Base-by-base conservation (phyloP, 1,140 invertebrate species). In the Drosophila guanche region DNA sequence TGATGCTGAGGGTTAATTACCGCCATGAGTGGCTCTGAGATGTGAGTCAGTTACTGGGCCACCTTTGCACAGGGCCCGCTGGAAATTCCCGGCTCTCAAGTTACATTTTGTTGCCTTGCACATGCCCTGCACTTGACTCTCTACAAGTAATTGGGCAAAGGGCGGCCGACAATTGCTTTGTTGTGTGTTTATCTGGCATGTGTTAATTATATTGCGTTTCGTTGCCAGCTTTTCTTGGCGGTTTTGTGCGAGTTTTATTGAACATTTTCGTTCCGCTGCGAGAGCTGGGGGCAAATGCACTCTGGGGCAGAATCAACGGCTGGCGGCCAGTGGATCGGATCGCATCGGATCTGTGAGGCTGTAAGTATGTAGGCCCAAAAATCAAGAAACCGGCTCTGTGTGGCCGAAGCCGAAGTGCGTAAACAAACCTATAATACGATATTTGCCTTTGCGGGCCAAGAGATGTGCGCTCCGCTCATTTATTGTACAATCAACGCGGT, bases 141-240 rank as follows among this genome's bases (percentile, higher is more conserved):
- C 33, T 33, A 33, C 58, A 45, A 59, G 65, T 76, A 84, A 84
- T 80, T 84, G 76, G 58, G 55, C 80, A 84, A 84, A 86, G 72
- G 76, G 71, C 76, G 66, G 46, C 68, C 66, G 57, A 23, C 76
- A 73, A 80, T 75, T 69, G 47, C 4, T 4, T 10, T 43, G 59
- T 16, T 57, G 67, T 50, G 46, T 69, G 63, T 73, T 76, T 70
- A 69, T 75, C 50, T 29, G 41, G 53, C 62, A 55, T 41, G 48
- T 72, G 69, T 72, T 72, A 72, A 72, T 72, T 72, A 72, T 72
- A 72, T 54, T 57, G 69, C 68, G 51, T 72, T 72, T 62, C 69
- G 57, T 47, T 62, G 69, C 45, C 68, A 40, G 72, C 33, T 72
- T 62, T 62, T 48, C 41, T 43, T 69, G 51, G 61, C 61, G 63